Conservation (phyloP, 2,113 vertebrate genomes). For the Lepisosteus oculatus region DNA sequence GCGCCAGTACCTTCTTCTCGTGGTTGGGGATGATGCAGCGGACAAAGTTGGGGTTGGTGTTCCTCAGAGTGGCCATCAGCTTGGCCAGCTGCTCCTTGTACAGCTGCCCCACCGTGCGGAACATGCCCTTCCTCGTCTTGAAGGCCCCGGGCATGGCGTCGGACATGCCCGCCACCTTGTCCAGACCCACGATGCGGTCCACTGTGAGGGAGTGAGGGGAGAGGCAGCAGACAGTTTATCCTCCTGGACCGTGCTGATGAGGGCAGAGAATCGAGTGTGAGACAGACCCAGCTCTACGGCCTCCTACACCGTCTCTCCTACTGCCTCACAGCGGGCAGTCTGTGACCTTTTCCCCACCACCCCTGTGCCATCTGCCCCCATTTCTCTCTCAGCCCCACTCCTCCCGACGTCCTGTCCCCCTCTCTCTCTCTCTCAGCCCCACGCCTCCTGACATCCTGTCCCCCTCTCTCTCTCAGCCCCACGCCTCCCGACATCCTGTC, state of each 20-base stretch:
- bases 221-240: not conserved
- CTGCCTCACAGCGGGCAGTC: too few species aligned
- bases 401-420: too few species aligned
- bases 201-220: conserved; percentile 62
- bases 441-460: too few species aligned
- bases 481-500: too few species aligned
- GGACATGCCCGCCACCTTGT: conserved; percentile 94
- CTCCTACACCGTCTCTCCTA: too few species aligned
- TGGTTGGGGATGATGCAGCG: conserved; percentile 98
- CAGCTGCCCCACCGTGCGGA: conserved; percentile 94
- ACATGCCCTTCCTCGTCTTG: conserved; percentile 97
- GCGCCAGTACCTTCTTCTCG: conserved; percentile 84
- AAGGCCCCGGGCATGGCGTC: conserved; percentile 87
- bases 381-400: too few species aligned
- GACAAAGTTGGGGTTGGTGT: conserved; percentile 98
- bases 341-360: too few species aligned
- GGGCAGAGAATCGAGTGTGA: too few species aligned
- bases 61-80: conserved; percentile 93
- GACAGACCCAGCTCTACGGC: too few species aligned
- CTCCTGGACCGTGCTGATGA: not conserved
- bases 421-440: too few species aligned
- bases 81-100: conserved; percentile 97
- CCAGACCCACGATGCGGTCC: conserved; percentile 94
- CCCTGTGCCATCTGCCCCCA: too few species aligned
- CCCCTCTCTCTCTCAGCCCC: too few species aligned